A percentile compares a stretch with the other conserved stretches of the same genome.
Conservation (phyloP, 2,888 invertebrate species). For the Sphaerophoria rueppellii region DNA sequence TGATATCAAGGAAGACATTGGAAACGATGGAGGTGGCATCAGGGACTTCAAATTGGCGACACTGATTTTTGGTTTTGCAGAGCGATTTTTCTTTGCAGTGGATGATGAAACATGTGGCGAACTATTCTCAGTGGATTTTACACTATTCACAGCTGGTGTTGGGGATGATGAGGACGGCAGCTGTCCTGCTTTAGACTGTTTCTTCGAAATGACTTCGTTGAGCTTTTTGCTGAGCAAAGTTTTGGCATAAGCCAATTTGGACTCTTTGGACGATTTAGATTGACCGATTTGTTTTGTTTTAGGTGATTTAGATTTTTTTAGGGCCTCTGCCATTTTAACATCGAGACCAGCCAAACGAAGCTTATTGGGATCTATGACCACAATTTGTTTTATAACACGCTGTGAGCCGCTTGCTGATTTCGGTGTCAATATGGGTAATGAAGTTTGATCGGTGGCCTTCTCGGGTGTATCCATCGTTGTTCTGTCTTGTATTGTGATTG, state of each 20-base stretch:
- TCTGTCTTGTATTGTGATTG: not conserved
- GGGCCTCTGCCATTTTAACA: constrained; percentile 78
- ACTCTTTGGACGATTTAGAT: constrained; percentile 24
- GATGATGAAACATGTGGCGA: not conserved
- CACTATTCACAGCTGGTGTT: not conserved
- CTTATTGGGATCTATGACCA: constrained; percentile 79
- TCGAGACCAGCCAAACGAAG: constrained; percentile 79
- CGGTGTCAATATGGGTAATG: constrained; percentile 52
- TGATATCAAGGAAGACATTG: not conserved
- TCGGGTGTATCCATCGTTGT: constrained; percentile 42
- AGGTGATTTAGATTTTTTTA: constrained; percentile 74
- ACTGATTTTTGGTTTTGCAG: constrained; percentile 1
- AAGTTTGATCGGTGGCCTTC: constrained; percentile 6
- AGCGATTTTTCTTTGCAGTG: not conserved
- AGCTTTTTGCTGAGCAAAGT: constrained; percentile 49
- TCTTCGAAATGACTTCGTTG: constrained; percentile 22
- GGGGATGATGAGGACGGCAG: not conserved
- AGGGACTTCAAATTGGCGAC: constrained; percentile 15
- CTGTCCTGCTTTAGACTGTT: not conserved
- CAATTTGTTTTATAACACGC: constrained; percentile 78
- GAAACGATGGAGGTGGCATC: constrained; percentile 40
- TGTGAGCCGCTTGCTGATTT: constrained; percentile 67
- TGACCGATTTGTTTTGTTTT: not conserved
- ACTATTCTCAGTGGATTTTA: not conserved
- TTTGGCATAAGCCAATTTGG: constrained; percentile 48